A percentile compares a stretch with the other conserved stretches of the same genome.
phyloP scores from a whole-genome alignment of 2,113 vertebrate genomes.

The Meriones unguiculatus region DNA sequence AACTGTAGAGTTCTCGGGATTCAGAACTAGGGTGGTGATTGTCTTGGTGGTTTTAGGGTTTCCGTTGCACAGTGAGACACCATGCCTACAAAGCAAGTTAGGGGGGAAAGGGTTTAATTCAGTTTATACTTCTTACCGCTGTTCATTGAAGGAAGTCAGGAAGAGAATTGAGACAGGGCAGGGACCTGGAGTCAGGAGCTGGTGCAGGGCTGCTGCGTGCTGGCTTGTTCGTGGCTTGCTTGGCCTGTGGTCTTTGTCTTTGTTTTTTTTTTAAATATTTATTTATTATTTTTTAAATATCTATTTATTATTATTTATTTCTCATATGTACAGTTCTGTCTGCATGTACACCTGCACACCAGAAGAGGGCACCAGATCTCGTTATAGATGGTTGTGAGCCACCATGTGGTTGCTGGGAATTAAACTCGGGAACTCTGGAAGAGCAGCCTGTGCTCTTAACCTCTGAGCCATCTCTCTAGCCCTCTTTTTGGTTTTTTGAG shows the following conservation, averaged over 20 bases:
- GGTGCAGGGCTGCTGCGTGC: background rate
- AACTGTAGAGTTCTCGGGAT: background rate
- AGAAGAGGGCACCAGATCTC: too few species aligned
- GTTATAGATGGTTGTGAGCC: too few species aligned
- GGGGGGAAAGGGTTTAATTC: background rate
- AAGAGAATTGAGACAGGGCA: background rate
- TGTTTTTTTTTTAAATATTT: too few species aligned
- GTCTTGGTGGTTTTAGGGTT: background rate
- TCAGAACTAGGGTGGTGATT: background rate
- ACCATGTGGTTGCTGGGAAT: too few species aligned
- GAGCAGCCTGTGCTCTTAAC: too few species aligned
- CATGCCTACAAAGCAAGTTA: background rate
- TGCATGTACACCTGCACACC: too few species aligned
- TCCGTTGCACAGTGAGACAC: background rate
- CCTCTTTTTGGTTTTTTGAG: too few species aligned
- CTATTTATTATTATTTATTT: too few species aligned
- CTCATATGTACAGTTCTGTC: too few species aligned
- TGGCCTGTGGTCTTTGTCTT: background rate
- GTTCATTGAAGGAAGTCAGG: background rate
- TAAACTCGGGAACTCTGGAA: too few species aligned
- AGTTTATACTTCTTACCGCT: background rate
- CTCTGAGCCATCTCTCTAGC: background rate
- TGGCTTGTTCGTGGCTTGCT: background rate
- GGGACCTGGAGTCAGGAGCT: background rate
- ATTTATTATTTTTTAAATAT: too few species aligned